These are phyloP conservation scores for Tetramorium alpestre DNA, from an alignment of 1,140 invertebrate genomes.

Conservation along the genomic window DNA sequence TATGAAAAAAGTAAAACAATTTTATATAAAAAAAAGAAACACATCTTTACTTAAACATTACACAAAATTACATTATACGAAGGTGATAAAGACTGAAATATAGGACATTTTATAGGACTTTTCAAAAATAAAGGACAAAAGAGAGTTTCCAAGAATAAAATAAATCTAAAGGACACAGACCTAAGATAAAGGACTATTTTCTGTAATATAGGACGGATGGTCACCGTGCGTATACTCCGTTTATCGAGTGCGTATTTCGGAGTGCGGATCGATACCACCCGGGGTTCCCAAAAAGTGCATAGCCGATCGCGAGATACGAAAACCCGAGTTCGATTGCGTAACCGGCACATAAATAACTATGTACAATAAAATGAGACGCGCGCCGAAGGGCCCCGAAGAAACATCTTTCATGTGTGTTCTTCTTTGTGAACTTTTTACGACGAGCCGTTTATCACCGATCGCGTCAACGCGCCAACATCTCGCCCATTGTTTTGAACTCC, in stretches of 20 bases:
- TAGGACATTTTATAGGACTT: too few species aligned
- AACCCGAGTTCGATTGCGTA: conserved; percentile 58
- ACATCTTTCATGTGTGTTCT: not conserved
- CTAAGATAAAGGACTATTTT: too few species aligned
- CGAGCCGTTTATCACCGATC: conserved; percentile 6
- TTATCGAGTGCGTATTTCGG: not conserved
- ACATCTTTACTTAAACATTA: too few species aligned
- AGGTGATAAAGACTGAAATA: too few species aligned
- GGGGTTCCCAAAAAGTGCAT: conserved; percentile 32
- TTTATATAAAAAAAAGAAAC: too few species aligned
- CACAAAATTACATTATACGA: too few species aligned
- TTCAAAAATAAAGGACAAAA: too few species aligned
- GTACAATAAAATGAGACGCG: conserved; percentile 48
- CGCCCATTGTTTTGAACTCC: not conserved
- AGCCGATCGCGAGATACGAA: conserved; percentile 46
- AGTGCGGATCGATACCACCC: not conserved
- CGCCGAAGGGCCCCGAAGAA: conserved; percentile 27
- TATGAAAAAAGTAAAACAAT: too few species aligned
- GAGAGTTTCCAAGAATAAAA: too few species aligned
- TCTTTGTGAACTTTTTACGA: conserved; percentile 36
- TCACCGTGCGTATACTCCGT: not conserved
- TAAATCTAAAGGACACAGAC: too few species aligned
- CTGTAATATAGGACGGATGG: too few species aligned
- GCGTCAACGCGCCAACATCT: not conserved
- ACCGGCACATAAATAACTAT: conserved; percentile 60